phyloP scores from a whole-genome alignment of 2,888 invertebrate species.

The Druceiella hillmani region DNA sequence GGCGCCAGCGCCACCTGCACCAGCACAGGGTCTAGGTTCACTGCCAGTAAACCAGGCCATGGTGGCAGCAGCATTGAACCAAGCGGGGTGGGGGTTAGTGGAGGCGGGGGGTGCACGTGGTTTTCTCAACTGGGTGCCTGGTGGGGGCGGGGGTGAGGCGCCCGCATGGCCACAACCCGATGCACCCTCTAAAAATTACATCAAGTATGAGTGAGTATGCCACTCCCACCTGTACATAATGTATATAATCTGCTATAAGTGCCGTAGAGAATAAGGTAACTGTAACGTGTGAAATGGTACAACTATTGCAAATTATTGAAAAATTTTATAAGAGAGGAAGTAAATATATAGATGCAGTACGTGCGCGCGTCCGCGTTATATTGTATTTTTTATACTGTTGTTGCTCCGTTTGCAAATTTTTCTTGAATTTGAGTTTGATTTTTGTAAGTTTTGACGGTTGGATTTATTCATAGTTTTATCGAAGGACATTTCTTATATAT shows the following conservation, averaged over 20 bases:
- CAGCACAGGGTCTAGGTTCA: constrained; percentile 52
- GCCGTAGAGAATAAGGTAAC: constrained; percentile 3
- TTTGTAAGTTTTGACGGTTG: too few species aligned
- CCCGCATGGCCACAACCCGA: constrained; percentile 28
- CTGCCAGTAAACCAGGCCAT: constrained; percentile 23
- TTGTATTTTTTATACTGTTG: background rate
- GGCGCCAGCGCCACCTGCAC: constrained; percentile 60
- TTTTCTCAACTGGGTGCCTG: constrained; percentile 32
- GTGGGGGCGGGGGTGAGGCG: constrained; percentile 28
- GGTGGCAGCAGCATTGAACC: constrained; percentile 75
- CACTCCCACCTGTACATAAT: constrained; percentile 9
- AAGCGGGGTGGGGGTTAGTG: constrained; percentile 42
- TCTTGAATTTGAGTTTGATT: background rate
- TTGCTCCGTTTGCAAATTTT: background rate
- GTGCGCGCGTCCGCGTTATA: constrained; percentile 2
- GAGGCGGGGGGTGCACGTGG: constrained; percentile 30
- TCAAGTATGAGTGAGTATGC: constrained; percentile 41
- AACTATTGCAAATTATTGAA: constrained; percentile 29
- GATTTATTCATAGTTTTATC: too few species aligned
- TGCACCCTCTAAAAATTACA: constrained; percentile 41
- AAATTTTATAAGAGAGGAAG: constrained; percentile 43
- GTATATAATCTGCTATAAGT: constrained; percentile 15
- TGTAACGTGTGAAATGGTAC: constrained; percentile 1
- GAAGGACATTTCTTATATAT: too few species aligned
- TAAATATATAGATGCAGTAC: constrained; percentile 14